Evolutionary conservation across 1,140 invertebrate genomes (phyloP), one percentile per base, ranked within the genome.

Genomic region (Drosophila obscura): DNA sequence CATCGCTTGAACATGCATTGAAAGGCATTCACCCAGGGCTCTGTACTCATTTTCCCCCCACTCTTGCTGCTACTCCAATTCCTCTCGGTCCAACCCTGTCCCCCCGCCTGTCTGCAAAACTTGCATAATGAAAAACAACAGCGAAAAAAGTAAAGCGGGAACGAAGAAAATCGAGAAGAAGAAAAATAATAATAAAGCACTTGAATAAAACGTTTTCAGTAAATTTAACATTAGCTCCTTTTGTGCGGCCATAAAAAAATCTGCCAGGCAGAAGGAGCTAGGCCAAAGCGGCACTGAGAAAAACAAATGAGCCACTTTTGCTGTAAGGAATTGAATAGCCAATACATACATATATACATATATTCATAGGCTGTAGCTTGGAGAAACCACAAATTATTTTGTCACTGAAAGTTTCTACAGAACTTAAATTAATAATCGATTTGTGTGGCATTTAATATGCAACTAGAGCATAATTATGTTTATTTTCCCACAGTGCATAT

Each of bases 161-260:
- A 48, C 58, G 41, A 59, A 53, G 57, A 53, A 35, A 28, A 80
- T 48, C 56, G 45, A 63, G 58, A 64, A 53, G 63, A 49, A 41
- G 43, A 59, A 64, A 63, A 88, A 88, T 83, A 87, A 87, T 88
- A 88, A 83, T 87, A 79, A 87, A 87, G 83, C 83, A 87, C 83
- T 87, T 87, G 78, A 85, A 85, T 87, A 82, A 85, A 85, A 85
- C 82, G 83, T 87, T 87, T 87, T 88, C 83, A 83, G 83, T 87
- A 87, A 88, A 87, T 87, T 87, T 87, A 87, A 88, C 83, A 87
- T 87, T 87, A 87, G 83, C 83, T 87, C 61, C 74, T 87, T 78
- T 83, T 82, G 82, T 87, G 67, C 61, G 61, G 48, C 72, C 55
- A 85, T 87, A 75, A 80, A 87, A 82, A 39, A 85, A 81, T 85